Evolutionary conservation across 2,113 vertebrate species (phyloP), one percentile per base, ranked within the genome.

Genomic region (Cyprinodon tularosa): DNA sequence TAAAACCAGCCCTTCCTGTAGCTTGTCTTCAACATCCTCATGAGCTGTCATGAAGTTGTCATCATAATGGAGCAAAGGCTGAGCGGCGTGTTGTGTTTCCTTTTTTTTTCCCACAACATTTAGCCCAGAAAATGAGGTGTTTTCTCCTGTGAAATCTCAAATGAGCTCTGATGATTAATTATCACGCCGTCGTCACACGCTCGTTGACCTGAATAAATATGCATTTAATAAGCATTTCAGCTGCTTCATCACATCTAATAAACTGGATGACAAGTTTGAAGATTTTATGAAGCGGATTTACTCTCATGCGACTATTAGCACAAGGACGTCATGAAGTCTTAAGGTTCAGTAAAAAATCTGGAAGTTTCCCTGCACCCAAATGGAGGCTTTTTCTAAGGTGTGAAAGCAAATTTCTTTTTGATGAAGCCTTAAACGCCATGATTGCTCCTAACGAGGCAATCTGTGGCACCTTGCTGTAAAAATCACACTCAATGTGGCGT

Each of bases 391-490:
- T 74, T 79, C 77, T 81, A 66, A 42, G 66, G 61, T 64, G 40
- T 64, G 61, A 38, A 38, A 38, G 68, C n/a, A 83, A 76, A 84
- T 84, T 69, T 80, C 10, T 39, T 85, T 89, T 80, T 76, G 74
- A 88, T 85, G 74, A 83, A 80, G 83, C 71, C 74, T 84, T 85
- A 77, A 68, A 69, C 57, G 71, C 65, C 45, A 71, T 71, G 74
- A 89, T 89, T 84, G 80, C 60, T 62, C 72, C 62, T 90, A 86
- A 88, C 81, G 84, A 86, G 86, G 68, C 70, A 81, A 86, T 87
- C 83, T 82, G 71, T 70, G 70, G 78, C 71, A 4, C 72, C 65
- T 81, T 66, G 80, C 72, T 74, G 81, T 66, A 71, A 66, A 76
- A 83, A 66, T 63, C 74, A 0, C 62, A 66, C 68, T 77, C 74